Base-by-base conservation (phyloP, 1,140 invertebrate genomes). In the Stegodyphus mimosarum region DNA sequence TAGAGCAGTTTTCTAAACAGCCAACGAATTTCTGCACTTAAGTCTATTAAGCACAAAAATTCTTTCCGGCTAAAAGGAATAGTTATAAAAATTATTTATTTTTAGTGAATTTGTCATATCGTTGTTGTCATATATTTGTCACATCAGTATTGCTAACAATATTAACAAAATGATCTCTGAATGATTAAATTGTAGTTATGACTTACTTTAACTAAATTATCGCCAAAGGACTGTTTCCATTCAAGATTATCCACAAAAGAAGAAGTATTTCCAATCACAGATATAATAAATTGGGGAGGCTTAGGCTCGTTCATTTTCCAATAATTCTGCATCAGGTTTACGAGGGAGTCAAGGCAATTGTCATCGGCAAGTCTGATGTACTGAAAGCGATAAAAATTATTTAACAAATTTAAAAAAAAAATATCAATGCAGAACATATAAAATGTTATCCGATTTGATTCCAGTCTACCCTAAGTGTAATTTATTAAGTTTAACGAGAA, bases 181-280 rank as follows among this genome's bases (percentile, higher is more conserved):
- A 33, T 33, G 33, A 1, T 33, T 33, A 33, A 33, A 33, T 52
- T 13, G 33, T 33, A 33, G 33, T 33, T 33, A 33, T 33, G 33
- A 52, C 73, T 75, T 76, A 89, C 91, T 89, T 90, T 91, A 9
- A 91, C 90, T 7, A 92, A 88, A 50, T 91, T 91, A 76, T 88
- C 88, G 18, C 88, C 89, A 85, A 92, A 91, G 11, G 89, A 89
- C 18, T 90, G 89, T 87, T 90, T 90, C 87, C 89, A 90, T 71
- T 89, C 88, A 10, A 89, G 90, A 87, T 90, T 90, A 55, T 91
- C 89, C 71, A 90, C 89, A 87, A 91, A 91, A 87, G 91, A 91
- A 83, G 91, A 91, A 7, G 91, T 90, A 18, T 91, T 91, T 53
- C 91, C 91, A 49, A 91, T 90, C n/a, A 92, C 90, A 11, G 91